phyloP scores from a whole-genome alignment of 2,888 invertebrate species.

The Caenorhabditis angaria region DNA sequence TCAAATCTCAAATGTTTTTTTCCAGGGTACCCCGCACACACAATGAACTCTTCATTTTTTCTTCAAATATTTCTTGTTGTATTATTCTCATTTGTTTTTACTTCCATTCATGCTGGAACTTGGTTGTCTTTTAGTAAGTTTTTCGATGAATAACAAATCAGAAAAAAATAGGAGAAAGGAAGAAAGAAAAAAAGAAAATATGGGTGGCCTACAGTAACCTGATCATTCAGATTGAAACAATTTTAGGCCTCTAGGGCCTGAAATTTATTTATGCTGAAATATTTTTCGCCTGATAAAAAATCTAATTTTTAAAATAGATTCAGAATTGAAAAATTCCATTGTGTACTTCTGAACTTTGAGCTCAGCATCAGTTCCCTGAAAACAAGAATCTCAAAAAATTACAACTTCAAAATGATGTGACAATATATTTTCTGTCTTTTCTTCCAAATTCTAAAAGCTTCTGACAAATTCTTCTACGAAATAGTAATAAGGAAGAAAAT shows the following conservation, averaged over 20 bases:
- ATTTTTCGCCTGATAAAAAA: background rate
- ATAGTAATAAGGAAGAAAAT: too few species aligned
- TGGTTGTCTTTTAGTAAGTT: slow-evolving; percentile 44
- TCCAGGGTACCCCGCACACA: background rate
- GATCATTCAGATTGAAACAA: background rate
- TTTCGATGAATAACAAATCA: background rate
- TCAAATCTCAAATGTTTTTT: background rate
- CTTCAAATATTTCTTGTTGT: slow-evolving; percentile 15
- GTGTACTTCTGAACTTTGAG: too few species aligned
- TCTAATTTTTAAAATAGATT: too few species aligned
- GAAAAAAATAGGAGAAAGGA: background rate
- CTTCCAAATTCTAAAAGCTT: too few species aligned
- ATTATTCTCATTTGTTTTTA: background rate
- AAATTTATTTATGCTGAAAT: background rate
- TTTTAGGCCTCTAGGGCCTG: background rate
- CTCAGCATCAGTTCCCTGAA: too few species aligned
- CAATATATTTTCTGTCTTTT: too few species aligned
- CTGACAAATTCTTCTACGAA: too few species aligned
- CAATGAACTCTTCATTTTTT: slow-evolving; percentile 10
- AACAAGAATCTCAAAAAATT: too few species aligned
- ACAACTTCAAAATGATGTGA: too few species aligned
- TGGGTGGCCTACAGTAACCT: background rate
- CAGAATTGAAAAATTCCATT: too few species aligned
- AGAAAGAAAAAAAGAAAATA: background rate
- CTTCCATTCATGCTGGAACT: slow-evolving; percentile 26